These are phyloP conservation scores for Pagetopsis macropterus DNA, from an alignment of 2,797 vertebrate species.

Conservation along the genomic window DNA sequence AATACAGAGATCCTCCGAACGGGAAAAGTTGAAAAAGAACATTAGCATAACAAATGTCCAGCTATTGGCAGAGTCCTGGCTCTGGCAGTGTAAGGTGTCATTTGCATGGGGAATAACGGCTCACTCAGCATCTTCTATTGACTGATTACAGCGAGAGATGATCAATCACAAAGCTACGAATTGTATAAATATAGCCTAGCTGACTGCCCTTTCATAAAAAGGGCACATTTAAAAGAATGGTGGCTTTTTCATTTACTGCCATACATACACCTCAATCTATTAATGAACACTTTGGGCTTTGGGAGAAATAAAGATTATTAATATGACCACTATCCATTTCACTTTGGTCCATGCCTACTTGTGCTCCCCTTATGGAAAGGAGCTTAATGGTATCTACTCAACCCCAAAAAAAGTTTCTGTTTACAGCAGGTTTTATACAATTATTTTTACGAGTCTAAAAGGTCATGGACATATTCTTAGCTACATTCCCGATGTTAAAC, in stretches of 20 bases:
- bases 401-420: not conserved
- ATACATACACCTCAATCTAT: slow-evolving; percentile 9
- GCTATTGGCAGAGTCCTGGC: slow-evolving; percentile 41
- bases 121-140: slow-evolving; percentile 55
- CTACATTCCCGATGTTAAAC: not conserved
- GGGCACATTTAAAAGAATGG: slow-evolving; percentile 30
- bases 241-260: slow-evolving; percentile 30
- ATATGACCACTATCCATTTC: slow-evolving; percentile 14
- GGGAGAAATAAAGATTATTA: slow-evolving; percentile 11
- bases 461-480: not conserved
- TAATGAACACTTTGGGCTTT: not conserved
- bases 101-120: slow-evolving; percentile 52
- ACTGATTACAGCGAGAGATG: slow-evolving; percentile 53
- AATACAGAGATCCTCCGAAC: slow-evolving; percentile 29
- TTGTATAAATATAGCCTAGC: slow-evolving; percentile 26
- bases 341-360: not conserved
- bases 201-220: slow-evolving; percentile 51
- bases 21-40: slow-evolving; percentile 39
- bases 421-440: slow-evolving; percentile 1
- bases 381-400: not conserved
- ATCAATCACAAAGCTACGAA: slow-evolving; percentile 49
- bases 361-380: not conserved
- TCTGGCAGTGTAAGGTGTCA: slow-evolving; percentile 45
- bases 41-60: slow-evolving; percentile 62
- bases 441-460: not conserved